Base-by-base conservation (phyloP, 2,113 vertebrate genomes). In the Chaetops frenatus region DNA sequence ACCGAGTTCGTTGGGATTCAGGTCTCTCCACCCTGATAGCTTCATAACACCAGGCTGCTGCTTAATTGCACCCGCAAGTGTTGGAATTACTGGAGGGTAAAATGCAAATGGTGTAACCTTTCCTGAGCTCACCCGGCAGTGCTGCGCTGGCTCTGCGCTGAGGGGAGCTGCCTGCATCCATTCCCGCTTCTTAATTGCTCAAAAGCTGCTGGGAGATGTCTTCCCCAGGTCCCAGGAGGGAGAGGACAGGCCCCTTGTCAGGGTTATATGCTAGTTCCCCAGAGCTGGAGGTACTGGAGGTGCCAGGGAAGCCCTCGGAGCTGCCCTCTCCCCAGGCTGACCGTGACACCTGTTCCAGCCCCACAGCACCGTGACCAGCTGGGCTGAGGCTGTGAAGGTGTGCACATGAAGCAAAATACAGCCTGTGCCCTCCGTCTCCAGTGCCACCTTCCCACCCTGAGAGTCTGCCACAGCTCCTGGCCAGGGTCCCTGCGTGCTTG, bases 51-150 rank as follows among this genome's bases (percentile, higher is more conserved):
- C 84, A 60, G 60, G 56, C 88, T 86, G 60, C 71, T 8, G 33
- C 95, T 97, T 95, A 97, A 98, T 97, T 98, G 97, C 91, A 93
- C 97, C 97, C 71, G 0, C 96, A 97, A 98, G 97, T 89, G 91
- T 78, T 79, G 91, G 95, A 94, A 94, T 96, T 96, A 96, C 54
- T 90, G 97, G 92, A 97, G 97, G 89, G 92, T 93, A 95, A 97
- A 97, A 98, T 95, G 91, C 94, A 92, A 92, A 96, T 81, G 40
- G 8, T 94, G 85, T 95, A 94, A 97, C 94, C 96, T 97, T 96
- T 94, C 81, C 36, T 10, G 90, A 94, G 96, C 96, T 97, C 86
- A 36, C 40, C 25, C n/a, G 3, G 94, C 74, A 54, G 71, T 28
- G 38, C 77, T 36, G 45, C 28, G 4, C 51, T 6, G 0, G 38